Evolutionary conservation across 2,113 vertebrate species (phyloP).

Genomic region (Elephantulus edwardii): DNA sequence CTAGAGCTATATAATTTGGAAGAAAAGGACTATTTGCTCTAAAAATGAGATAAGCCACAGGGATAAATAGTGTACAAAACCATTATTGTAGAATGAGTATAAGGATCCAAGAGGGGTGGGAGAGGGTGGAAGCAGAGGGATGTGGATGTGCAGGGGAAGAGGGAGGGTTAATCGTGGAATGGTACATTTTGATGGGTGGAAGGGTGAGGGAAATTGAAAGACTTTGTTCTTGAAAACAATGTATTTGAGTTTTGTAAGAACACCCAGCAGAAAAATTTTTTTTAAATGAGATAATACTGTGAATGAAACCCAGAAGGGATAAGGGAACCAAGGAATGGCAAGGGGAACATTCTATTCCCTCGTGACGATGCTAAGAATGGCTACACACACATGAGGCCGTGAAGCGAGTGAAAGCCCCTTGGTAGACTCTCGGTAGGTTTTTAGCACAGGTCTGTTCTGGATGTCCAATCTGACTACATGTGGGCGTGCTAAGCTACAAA

Average conservation of each 20-base stretch:
- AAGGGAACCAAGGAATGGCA: not conserved
- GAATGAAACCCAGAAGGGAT: not conserved
- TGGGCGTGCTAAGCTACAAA: not conserved
- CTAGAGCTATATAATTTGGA: not conserved
- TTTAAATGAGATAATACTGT: not conserved
- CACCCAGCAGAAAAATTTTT: too few relatives aligned
- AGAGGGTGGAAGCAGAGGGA: too few relatives aligned
- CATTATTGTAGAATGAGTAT: too few relatives aligned
- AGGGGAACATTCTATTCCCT: not conserved
- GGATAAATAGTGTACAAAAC: too few relatives aligned
- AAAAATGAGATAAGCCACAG: too few relatives aligned
- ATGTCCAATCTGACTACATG: accelerated
- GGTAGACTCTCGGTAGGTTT: not conserved
- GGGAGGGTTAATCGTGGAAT: too few relatives aligned
- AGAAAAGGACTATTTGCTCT: not conserved
- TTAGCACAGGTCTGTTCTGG: accelerated
- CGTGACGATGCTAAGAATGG: not conserved
- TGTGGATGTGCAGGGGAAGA: too few relatives aligned
- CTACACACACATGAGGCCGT: not conserved
- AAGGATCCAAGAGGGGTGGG: too few relatives aligned
- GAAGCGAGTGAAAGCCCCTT: not conserved
- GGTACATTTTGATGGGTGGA: too few relatives aligned
- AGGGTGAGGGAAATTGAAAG: too few relatives aligned
- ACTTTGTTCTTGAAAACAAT: too few relatives aligned
- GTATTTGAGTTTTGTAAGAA: too few relatives aligned